phyloP scores from a whole-genome alignment of 2,797 vertebrate species.

The Molothrus ater region DNA sequence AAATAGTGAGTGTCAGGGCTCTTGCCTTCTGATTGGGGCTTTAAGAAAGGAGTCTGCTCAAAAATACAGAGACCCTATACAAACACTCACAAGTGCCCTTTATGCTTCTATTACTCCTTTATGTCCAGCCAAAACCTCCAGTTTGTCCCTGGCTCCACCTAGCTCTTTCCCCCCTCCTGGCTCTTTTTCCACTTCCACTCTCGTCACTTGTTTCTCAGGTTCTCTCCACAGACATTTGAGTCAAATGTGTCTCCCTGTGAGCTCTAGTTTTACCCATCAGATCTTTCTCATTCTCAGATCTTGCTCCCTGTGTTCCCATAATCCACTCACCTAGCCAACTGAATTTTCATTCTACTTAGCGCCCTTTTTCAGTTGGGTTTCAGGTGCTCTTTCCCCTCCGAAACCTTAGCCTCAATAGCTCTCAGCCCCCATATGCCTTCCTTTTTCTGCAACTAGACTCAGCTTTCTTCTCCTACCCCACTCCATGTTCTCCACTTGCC shows the following conservation, averaged over 20 bases:
- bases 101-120: neutral
- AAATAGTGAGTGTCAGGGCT: neutral
- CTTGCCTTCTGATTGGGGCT: neutral
- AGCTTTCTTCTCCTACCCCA: neutral
- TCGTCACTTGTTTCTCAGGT: neutral
- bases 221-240: neutral
- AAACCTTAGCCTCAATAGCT: neutral
- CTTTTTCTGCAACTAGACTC: neutral
- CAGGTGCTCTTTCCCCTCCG: neutral
- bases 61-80: neutral
- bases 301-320: neutral
- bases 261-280: neutral
- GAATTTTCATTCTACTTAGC: neutral
- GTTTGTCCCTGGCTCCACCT: neutral
- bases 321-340: neutral
- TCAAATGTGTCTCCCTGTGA: neutral
- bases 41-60: neutral
- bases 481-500: neutral
- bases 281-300: neutral
- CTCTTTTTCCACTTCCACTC: neutral
- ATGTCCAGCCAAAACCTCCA: neutral
- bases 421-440: neutral
- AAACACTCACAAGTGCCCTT: neutral
- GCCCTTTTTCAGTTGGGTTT: neutral
- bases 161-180: fast-evolving